A percentile compares a stretch with the other conserved stretches of the same genome.
Evolutionary conservation across 2,113 vertebrate species (phyloP).

Genomic region (Sterna hirundo): DNA sequence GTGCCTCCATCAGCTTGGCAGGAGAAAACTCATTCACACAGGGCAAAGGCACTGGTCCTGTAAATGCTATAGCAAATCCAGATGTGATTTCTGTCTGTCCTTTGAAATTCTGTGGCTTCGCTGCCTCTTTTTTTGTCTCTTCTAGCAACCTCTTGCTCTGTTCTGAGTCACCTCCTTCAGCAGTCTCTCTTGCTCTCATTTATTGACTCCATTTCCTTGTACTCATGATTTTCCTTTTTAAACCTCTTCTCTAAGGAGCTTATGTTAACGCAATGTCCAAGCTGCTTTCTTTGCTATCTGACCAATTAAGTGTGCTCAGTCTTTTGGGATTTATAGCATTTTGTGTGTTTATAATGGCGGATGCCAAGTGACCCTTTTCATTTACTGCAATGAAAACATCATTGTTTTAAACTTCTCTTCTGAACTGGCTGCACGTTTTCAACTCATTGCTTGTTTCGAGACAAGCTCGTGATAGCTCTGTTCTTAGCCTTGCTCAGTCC

Average conservation of each 20-base stretch:
- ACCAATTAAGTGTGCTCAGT: neutral
- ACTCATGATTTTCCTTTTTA: neutral
- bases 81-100: neutral
- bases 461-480: neutral
- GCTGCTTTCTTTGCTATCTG: conserved; percentile 9
- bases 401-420: conserved; percentile 1
- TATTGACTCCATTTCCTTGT: neutral
- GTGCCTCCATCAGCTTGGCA: neutral
- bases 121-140: neutral
- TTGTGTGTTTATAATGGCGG: neutral
- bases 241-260: neutral
- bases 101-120: neutral
- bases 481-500: neutral
- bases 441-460: conserved; percentile 2
- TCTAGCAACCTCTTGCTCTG: neutral
- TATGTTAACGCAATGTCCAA: neutral
- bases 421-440: neutral
- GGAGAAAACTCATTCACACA: neutral
- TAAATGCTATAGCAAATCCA: neutral
- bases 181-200: neutral
- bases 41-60: neutral
- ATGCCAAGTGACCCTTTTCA: neutral
- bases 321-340: neutral
- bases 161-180: neutral
- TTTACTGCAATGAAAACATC: conserved; percentile 22